Evolutionary conservation across 2,888 invertebrate species (phyloP), one percentile per base, ranked within the genome.

Genomic region (Spodoptera littoralis): DNA sequence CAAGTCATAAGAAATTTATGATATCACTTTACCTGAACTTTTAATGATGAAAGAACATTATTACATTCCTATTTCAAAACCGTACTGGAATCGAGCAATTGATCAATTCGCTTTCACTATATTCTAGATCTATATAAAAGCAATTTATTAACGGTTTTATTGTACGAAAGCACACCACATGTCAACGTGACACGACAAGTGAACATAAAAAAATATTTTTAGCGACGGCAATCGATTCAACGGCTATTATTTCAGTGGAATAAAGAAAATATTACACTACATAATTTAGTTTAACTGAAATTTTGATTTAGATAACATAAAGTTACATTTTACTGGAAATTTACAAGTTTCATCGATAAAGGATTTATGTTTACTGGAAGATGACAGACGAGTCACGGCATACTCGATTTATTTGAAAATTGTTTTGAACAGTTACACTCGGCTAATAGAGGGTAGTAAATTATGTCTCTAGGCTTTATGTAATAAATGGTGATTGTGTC

Each of bases 161-260:
- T 86, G 85, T 87, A 87, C 78, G 83, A 87, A 87, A 88, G 84
- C 88, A 89, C 88, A 89, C 83, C 83, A 88, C 84, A 90, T 89
- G 92, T 92, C 92, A 93, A 82, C 79, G 78, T 93, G 93, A 91
- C 92, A 92, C 89, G 91, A 86, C 84, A 90, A 84, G 82, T 82
- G 83, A 85, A 84, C 87, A 88, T 88, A 85, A 88, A 83, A 27
- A 86, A 86, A 86, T 85, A 84, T 86, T 88, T 89, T 84, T 86
- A 84, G 81, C 83, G 76, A 82, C 83, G 77, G 81, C 80, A 84
- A 87, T 86, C 81, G 81, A 82, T 86, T 81, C 73, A 73, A 71
- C 75, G 77, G 74, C 80, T 82, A 79, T 68, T 68, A 82, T 77
- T 77, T 60, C 53, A 65, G 9, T 51, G 60, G 56, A 64, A 73